These are phyloP conservation scores for Scarus forsteni DNA, from an alignment of 2,797 vertebrate genomes.

Conservation along the genomic window DNA sequence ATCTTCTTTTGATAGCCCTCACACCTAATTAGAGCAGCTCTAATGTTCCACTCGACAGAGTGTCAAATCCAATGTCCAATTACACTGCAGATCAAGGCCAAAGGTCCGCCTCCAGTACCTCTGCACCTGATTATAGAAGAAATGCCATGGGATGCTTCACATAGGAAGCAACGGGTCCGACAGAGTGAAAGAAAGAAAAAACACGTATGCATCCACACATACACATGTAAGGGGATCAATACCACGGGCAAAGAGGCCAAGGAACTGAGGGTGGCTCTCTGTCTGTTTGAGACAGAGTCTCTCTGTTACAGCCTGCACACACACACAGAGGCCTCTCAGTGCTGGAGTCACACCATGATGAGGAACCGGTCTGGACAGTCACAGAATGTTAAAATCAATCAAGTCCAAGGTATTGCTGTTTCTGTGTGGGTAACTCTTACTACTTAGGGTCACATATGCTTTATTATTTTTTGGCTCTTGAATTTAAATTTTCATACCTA, in stretches of 20 bases:
- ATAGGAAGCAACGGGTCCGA: constrained; percentile 55
- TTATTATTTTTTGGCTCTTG: neutral
- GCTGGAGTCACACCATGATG: constrained; percentile 60
- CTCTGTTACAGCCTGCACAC: constrained; percentile 68
- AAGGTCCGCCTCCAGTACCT: constrained; percentile 81
- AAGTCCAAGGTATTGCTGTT: constrained; percentile 40
- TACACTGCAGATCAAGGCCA: constrained; percentile 83
- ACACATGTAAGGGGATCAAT: constrained; percentile 70
- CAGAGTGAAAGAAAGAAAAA: constrained; percentile 42
- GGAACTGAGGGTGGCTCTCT: constrained; percentile 66
- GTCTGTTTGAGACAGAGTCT: constrained; percentile 76
- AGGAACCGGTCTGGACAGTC: constrained; percentile 72
- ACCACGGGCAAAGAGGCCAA: constrained; percentile 59
- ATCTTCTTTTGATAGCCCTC: constrained; percentile 82
- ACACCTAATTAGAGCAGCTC: constrained; percentile 83
- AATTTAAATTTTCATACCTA: no score
- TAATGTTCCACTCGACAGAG: constrained; percentile 85
- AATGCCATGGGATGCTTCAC: constrained; percentile 69
- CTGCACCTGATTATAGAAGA: constrained; percentile 78
- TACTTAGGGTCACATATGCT: neutral
- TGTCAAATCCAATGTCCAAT: constrained; percentile 86
- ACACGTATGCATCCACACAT: constrained; percentile 25
- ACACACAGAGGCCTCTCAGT: constrained; percentile 79
- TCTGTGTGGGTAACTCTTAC: neutral
- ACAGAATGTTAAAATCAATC: constrained; percentile 80